Base-by-base conservation (phyloP, 2,113 vertebrate species). In the Percopsis transmontana region DNA sequence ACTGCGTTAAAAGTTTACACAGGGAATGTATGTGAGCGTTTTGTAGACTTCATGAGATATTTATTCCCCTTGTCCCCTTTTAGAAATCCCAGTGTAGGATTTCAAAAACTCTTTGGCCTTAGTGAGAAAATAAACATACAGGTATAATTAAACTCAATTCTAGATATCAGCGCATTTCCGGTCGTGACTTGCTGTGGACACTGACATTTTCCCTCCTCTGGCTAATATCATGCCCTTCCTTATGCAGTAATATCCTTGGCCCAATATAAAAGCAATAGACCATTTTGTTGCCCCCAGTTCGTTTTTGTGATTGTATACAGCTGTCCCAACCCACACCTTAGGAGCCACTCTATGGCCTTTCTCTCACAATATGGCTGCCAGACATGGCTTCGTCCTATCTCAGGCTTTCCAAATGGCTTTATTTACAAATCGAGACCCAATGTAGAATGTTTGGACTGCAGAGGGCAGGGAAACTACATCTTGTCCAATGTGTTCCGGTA, bases 181-280 rank as follows among this genome's bases (percentile, higher is more conserved):
- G 70, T 79, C 69, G 64, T 85, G 80, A 87, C 67, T 90, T 79
- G 83, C 50, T 81, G 77, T 87, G 85, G 78, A 85, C 70, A 65
- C 58, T 84, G 67, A 82, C 77, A 60, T 41, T 83, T 85, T 81
- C 79, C 72, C 79, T 74, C 70, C 19, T 19, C 64, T 82, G 60
- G 69, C 71, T 68, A 80, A 33, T 33, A 7, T 85, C 70, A 84
- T 75, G 62, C 81, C 82, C 83, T 84, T 90, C 78, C 77, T 79
- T 82, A 53, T 76, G 70, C 76, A 84, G 72, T 79, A 85, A 83
- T 81, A 77, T 74, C 48, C 16, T 23, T 76, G 81, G 71, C 73
- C 81, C 83, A 85, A 75, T 68, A 52, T 62, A 70, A 40, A 2
- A 2, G 50, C 78, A 83, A 80, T 77, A 7, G 27, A 33, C 27